These are phyloP conservation scores for Sebastiscus albofasciatus DNA, from an alignment of 2,797 vertebrate genomes.

Conservation along the genomic window DNA sequence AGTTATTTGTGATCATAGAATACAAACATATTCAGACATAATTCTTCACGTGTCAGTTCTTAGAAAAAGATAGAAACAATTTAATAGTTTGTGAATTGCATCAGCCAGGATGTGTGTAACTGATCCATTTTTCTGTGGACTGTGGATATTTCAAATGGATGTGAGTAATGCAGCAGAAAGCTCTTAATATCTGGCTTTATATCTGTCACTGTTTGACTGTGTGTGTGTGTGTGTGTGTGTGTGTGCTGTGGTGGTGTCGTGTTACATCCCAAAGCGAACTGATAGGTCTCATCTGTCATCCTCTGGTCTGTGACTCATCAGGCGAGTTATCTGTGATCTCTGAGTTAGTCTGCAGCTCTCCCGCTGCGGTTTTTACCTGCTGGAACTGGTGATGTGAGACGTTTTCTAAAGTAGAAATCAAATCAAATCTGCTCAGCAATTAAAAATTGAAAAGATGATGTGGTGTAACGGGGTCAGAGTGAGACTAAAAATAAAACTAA, in stretches of 20 bases:
- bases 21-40: not conserved
- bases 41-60: not conserved
- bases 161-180: constrained; percentile 19
- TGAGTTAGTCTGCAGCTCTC: constrained; percentile 21
- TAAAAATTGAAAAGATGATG: not conserved
- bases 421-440: not conserved
- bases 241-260: constrained; percentile 34
- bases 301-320: constrained; percentile 65
- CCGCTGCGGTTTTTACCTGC: constrained; percentile 45
- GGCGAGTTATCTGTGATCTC: constrained; percentile 66
- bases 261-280: constrained; percentile 58
- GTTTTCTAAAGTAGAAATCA: not conserved
- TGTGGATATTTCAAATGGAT: constrained; percentile 12
- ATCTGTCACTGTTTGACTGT: constrained; percentile 16
- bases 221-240: not conserved
- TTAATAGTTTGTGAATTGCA: not conserved
- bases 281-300: constrained; percentile 70
- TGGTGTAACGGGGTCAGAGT: not conserved
- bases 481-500: not conserved
- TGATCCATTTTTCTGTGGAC: constrained; percentile 8
- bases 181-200: constrained; percentile 19
- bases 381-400: constrained; percentile 34
- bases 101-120: constrained; percentile 13
- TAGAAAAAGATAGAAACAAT: not conserved
- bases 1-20: not conserved